Conservation (phyloP, 2,113 vertebrate genomes). For the Microcebus lehilahytsara region DNA sequence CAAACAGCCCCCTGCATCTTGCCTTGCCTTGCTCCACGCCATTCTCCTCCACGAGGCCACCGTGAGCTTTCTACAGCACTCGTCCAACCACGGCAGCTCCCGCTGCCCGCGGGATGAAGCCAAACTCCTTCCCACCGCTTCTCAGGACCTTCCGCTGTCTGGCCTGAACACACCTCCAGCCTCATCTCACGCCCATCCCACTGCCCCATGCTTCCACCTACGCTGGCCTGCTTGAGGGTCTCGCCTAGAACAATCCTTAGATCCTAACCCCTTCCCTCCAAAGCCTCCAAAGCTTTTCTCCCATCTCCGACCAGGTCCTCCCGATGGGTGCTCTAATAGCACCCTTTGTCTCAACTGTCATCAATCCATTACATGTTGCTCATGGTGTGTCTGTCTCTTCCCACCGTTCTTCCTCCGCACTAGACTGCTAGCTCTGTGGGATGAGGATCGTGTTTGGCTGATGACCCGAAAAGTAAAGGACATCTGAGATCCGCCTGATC, state of each 20-base stretch:
- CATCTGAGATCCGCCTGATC: not conserved
- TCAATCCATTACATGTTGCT: not conserved
- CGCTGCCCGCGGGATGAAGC: not conserved
- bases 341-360: not conserved
- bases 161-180: not conserved
- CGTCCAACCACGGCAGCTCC: not conserved
- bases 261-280: not conserved
- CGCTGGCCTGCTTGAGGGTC: not conserved
- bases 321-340: accelerated
- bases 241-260: not conserved
- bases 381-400: not conserved
- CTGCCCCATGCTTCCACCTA: not conserved
- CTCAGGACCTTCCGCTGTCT: not conserved
- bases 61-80: not conserved
- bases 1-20: not conserved
- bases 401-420: not conserved
- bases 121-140: not conserved
- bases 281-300: not conserved
- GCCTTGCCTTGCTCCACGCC: not conserved
- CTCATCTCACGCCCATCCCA: not conserved
- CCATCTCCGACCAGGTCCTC: not conserved
- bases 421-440: not conserved
- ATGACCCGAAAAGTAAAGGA: not conserved
- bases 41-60: not conserved
- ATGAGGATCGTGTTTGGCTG: not conserved